These are phyloP conservation scores for Mola mola DNA, from an alignment of 2,113 vertebrate genomes.

Conservation along the genomic window DNA sequence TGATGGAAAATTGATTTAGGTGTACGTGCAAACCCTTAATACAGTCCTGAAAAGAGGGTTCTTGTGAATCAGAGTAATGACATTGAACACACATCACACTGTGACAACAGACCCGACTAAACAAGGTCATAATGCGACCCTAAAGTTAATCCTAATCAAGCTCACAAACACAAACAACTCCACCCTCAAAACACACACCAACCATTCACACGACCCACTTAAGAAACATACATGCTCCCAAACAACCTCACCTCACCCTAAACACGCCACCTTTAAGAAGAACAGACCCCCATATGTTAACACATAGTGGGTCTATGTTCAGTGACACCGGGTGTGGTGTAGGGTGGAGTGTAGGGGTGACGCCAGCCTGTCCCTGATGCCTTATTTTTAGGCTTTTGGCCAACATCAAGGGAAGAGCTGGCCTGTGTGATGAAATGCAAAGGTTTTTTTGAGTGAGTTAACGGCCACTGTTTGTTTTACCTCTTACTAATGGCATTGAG, in stretches of 20 bases:
- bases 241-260: conserved; percentile 52
- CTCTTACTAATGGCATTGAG: conserved; percentile 71
- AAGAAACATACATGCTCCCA: conserved; percentile 37
- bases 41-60: conserved; percentile 13
- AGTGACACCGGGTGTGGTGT: conserved; percentile 64
- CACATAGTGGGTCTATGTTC: conserved; percentile 67
- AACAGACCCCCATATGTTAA: conserved; percentile 64
- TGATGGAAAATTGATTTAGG: conserved; percentile 14
- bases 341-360: conserved; percentile 64
- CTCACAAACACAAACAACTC: conserved; percentile 62
- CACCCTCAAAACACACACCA: conserved; percentile 64
- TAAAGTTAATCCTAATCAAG: conserved; percentile 55
- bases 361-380: conserved; percentile 64
- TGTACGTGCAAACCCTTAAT: conserved; percentile 3
- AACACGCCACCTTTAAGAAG: conserved; percentile 53
- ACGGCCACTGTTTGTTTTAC: conserved; percentile 77
- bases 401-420: conserved; percentile 62
- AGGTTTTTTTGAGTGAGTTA: conserved; percentile 74
- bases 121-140: conserved; percentile 49
- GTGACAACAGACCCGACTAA: conserved; percentile 34
- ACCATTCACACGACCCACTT: conserved; percentile 56
- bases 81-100: conserved; percentile 34
- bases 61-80: conserved; percentile 21
- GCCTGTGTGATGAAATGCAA: conserved; percentile 70
- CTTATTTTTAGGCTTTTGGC: conserved; percentile 72